Percentiles rank a stretch among this genome's conserved stretches.
These are phyloP conservation scores for Hyperoplus lanceolatus DNA, from an alignment of 2,797 vertebrate species.

Conservation along the genomic window DNA sequence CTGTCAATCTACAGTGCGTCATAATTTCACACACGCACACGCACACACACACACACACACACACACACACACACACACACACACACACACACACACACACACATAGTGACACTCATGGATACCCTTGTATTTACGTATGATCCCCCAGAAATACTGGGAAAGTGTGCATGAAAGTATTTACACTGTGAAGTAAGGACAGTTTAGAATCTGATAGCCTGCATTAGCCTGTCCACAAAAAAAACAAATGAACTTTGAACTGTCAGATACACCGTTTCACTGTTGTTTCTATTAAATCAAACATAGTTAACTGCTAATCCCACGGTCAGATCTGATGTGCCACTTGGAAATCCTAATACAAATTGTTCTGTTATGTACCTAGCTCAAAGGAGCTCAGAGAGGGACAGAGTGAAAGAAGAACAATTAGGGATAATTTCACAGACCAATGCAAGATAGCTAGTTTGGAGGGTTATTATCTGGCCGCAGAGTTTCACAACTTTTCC, in stretches of 20 bases:
- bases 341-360: conserved; percentile 6
- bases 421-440: too few relatives aligned
- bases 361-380: conserved; percentile 8
- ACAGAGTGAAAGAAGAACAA: background rate
- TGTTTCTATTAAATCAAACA: background rate
- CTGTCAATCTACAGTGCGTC: conserved; percentile 64
- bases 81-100: background rate
- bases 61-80: background rate
- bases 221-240: conserved; percentile 7
- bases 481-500: too few relatives aligned
- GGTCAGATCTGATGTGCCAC: background rate
- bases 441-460: too few relatives aligned
- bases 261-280: background rate
- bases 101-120: background rate
- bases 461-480: too few relatives aligned
- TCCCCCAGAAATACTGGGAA: background rate
- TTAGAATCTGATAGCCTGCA: background rate
- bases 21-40: conserved; percentile 6
- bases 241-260: background rate
- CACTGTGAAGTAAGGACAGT: background rate
- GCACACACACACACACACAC: background rate
- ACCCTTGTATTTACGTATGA: background rate
- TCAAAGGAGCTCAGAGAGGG: background rate
- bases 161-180: background rate
- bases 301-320: background rate